phyloP scores from a whole-genome alignment of 2,888 invertebrate genomes.

The Apotomis betuletana region DNA sequence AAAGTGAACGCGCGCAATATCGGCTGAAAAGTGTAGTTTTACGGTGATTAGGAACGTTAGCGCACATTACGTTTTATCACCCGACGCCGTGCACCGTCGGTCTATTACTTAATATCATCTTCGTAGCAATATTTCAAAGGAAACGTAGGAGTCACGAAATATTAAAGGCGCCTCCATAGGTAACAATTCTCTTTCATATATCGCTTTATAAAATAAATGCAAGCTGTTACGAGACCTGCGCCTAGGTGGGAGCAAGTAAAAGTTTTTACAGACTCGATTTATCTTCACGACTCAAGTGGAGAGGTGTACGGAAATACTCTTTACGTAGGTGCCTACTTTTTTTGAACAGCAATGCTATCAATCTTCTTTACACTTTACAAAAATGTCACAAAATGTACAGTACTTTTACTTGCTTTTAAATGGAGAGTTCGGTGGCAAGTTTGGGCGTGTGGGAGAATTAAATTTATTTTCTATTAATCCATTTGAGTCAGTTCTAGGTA shows the following conservation, averaged over 20 bases:
- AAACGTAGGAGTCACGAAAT: constrained; percentile 40
- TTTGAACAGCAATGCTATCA: constrained; percentile 48
- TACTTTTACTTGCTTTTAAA: constrained; percentile 18
- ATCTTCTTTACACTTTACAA: constrained; percentile 42
- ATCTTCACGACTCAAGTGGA: constrained; percentile 57
- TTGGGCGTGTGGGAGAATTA: not conserved
- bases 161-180: constrained; percentile 41
- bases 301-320: constrained; percentile 51
- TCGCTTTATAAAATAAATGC: constrained; percentile 66
- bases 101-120: constrained; percentile 44
- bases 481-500: not conserved
- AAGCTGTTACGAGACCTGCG: constrained; percentile 61
- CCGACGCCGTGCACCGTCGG: not conserved
- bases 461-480: not conserved
- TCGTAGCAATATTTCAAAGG: constrained; percentile 40
- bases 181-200: constrained; percentile 52
- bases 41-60: constrained; percentile 34
- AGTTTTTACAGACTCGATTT: constrained; percentile 63
- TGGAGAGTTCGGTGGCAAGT: not conserved
- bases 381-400: constrained; percentile 34
- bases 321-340: constrained; percentile 44
- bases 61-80: constrained; percentile 36
- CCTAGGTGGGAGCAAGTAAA: constrained; percentile 56
- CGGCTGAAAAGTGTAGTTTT: constrained; percentile 30
- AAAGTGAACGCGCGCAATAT: not conserved